Percentiles rank a stretch among this genome's conserved stretches.
Evolutionary conservation across 2,113 vertebrate species (phyloP).

Genomic region (Laterallus jamaicensis): DNA sequence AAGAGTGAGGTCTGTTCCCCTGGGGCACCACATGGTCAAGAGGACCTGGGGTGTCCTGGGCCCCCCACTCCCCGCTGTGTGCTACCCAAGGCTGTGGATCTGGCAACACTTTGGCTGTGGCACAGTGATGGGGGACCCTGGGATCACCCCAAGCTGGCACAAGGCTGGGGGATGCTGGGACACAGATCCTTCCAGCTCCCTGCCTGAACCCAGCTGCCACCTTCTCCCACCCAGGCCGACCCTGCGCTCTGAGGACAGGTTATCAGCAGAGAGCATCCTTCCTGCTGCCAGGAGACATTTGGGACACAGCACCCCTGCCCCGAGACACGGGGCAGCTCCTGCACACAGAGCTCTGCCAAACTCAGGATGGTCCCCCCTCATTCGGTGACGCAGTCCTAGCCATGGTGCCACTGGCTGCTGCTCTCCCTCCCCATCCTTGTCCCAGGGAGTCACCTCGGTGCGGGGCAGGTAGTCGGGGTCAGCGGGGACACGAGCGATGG

Average conservation of each 20-base stretch:
- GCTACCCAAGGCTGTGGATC: background rate
- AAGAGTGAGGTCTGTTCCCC: background rate
- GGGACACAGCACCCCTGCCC: background rate
- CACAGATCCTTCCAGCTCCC: background rate
- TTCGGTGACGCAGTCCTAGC: background rate
- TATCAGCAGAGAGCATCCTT: background rate
- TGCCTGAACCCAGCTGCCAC: background rate
- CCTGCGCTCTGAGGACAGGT: background rate
- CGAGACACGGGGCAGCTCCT: accelerated
- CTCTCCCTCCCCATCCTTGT: background rate
- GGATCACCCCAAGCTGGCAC: too few species aligned
- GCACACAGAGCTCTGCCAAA: accelerated
- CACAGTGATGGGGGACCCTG: background rate
- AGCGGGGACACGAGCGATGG: slow-evolving; percentile 90
- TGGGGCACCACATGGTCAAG: accelerated
- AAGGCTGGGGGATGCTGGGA: background rate
- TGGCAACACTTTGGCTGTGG: background rate
- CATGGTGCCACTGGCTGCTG: accelerated
- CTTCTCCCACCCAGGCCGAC: background rate
- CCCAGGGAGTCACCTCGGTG: slow-evolving; percentile 83
- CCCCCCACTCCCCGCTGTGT: accelerated
- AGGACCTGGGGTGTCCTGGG: accelerated
- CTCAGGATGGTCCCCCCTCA: accelerated
- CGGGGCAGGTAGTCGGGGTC: slow-evolving; percentile 93
- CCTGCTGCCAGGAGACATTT: background rate